Base-by-base conservation (phyloP, 2,888 invertebrate genomes). In the Bruchidius siliquastri region DNA sequence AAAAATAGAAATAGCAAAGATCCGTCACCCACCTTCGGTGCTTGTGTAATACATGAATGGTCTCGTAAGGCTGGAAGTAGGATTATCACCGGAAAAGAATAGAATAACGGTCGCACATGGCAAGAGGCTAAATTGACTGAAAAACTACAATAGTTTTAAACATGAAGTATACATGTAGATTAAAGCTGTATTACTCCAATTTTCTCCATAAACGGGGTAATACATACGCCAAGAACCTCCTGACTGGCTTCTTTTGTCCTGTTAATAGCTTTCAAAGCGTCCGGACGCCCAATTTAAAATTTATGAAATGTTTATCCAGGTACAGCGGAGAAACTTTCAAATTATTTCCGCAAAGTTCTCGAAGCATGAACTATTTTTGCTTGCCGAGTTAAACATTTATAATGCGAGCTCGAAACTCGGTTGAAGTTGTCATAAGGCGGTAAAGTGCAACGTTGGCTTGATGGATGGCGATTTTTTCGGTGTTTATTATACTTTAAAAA, bases 401-500 rank as follows among this genome's bases (percentile, higher is more conserved):
- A 49, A 13, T 49, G 18, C 49, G 49, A 8, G 49, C 49, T 13
- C 49, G 49, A 49, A 49, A 49, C 49, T 49, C 49, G 49, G 49
- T 49, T 49, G 49, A 49, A 49, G 49, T 49, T 49, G 49, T 49
- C 49, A 49, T 49, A 49, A 49, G 49, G 18, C 8, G 49, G 49
- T 49, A 49, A 49, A 49, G 49, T 49, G 49, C 49, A 71, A 21
- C 21, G 71, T 32, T 26, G 21, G 1, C 68, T 26, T 30, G 71
- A 71, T 71, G 22, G 71, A 71, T 71, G 71, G 49, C 20, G 30
- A 30, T 71, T 71, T 71, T 71, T 71, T 71, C 71, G 49, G 13
- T 71, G 32, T 71, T 71, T 71, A 71, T 71, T 30, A 71, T 71
- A 71, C 26, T 68, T 71, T 71, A 26, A 71, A 32, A 71, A 71